Percentiles rank a stretch among this genome's conserved stretches.
Evolutionary conservation across 35 echinoderm and acorn worm species (phyloP).

Genomic region (Anneissia japonica): DNA sequence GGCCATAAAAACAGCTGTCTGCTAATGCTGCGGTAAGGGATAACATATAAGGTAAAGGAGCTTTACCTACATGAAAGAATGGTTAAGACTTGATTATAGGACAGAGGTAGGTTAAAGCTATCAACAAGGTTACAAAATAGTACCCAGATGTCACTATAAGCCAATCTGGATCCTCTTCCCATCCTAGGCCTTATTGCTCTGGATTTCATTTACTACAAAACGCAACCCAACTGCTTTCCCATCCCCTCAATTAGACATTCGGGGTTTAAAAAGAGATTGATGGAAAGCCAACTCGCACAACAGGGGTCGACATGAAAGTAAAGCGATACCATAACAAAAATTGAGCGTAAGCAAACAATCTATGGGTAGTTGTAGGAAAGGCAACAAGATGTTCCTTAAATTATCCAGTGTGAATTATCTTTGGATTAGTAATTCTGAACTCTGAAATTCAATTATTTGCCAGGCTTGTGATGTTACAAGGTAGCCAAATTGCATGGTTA

Average conservation of each 20-base stretch:
- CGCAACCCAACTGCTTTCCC: background rate
- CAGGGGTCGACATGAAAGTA: background rate
- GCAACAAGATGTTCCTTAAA: too few relatives aligned
- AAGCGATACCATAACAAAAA: too few relatives aligned
- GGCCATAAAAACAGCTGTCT: too few relatives aligned
- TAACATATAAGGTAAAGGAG: too few relatives aligned
- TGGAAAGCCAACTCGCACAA: background rate
- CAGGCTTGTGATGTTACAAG: too few relatives aligned
- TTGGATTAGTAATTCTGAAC: too few relatives aligned
- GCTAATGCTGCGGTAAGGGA: too few relatives aligned
- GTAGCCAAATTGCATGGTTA: too few relatives aligned
- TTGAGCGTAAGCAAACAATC: too few relatives aligned
- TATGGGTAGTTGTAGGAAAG: too few relatives aligned
- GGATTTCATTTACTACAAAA: background rate
- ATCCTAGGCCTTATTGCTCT: background rate
- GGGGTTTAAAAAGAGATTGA: background rate
- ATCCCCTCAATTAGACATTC: background rate
- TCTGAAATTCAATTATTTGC: too few relatives aligned
- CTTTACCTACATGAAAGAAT: background rate
- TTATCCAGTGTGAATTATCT: too few relatives aligned
- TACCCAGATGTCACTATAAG: background rate
- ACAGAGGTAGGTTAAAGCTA: background rate
- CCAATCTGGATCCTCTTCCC: background rate
- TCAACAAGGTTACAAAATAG: background rate
- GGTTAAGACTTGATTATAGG: background rate